Evolutionary conservation across 1,140 invertebrate species (phyloP), one percentile per base, ranked within the genome.

Genomic region (Sarcophaga peregrina): DNA sequence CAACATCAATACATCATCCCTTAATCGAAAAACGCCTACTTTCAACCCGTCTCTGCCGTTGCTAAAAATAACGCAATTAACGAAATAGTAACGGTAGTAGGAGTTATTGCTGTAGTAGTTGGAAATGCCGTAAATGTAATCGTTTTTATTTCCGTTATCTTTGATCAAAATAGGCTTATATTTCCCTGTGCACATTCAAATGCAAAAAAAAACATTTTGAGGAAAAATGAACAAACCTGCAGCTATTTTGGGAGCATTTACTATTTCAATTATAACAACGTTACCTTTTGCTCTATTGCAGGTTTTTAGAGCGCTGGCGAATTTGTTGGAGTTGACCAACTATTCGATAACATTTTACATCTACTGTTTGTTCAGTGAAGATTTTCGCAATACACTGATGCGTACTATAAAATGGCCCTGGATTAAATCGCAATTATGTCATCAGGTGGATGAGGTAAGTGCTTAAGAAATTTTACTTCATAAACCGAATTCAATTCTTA

Each of bases 321-420:
- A 95, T 89, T 91, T 95, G 13, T 87, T 96, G 83, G 95, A 96
- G 89, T 91, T 96, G 25, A 93, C 93, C 83, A 95, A 96, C 88
- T 96, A 95, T 86, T 95, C 95, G 58, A 92, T 95, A 72, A 95
- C 95, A 5, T 95, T 96, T 90, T 96, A 96, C 88, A 95, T 96
- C 68, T 95, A 96, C 88, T 95, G 94, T 84, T 89, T 95, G 74
- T 96, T 95, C 87, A 95, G 94, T 50, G 93, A 95, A 86, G 95
- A 95, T 85, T 95, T 95, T 86, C 92, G 95, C 13, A 94, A 93
- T 84, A 95, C 94, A 0, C 91, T 95, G 83, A 88, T 95, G 46
- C 91, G 93, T 17, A 95, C 93, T 0, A 91, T 95, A 46, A 93
- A 93, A 52, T 93, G 93, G 87, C 93, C 94, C 0, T 92, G 92